Conservation (phyloP, 2,113 vertebrate species). For the Planiliza haematocheilus region DNA sequence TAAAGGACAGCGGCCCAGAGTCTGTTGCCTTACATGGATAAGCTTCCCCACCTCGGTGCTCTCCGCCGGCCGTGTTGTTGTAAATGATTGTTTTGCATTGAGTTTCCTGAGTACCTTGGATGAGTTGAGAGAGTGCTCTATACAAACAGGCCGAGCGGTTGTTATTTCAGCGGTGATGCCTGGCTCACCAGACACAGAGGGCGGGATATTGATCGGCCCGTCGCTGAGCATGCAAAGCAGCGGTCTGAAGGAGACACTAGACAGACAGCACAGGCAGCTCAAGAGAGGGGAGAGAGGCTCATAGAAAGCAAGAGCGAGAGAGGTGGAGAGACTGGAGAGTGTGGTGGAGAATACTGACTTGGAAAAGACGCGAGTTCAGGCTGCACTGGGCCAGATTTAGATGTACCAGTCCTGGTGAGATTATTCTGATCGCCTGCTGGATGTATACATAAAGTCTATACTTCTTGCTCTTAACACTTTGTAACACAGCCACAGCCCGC, state of each 20-base stretch:
- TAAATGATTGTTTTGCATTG: slow-evolving; percentile 76
- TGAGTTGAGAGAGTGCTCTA: slow-evolving; percentile 68
- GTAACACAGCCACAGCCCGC: background rate
- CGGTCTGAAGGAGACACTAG: slow-evolving; percentile 71
- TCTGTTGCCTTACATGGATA: slow-evolving; percentile 27
- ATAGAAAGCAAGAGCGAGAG: slow-evolving; percentile 31
- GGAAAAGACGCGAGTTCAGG: slow-evolving; percentile 26
- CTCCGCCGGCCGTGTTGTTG: slow-evolving; percentile 50
- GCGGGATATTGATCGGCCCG: slow-evolving; percentile 69
- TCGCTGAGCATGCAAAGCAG: slow-evolving; percentile 77
- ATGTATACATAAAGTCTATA: background rate
- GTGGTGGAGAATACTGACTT: slow-evolving; percentile 55
- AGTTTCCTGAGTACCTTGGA: slow-evolving; percentile 65
- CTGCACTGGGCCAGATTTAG: slow-evolving; percentile 10
- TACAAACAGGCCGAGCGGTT: slow-evolving; percentile 72
- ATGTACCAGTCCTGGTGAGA: slow-evolving; percentile 12
- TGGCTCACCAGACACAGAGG: slow-evolving; percentile 61
- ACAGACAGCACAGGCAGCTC: slow-evolving; percentile 44
- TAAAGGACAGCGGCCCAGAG: slow-evolving; percentile 28
- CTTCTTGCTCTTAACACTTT: slow-evolving; percentile 6
- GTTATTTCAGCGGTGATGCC: slow-evolving; percentile 74
- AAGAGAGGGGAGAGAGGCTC: slow-evolving; percentile 36
- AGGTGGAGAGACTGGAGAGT: slow-evolving; percentile 15
- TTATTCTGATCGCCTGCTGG: background rate
- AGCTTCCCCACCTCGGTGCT: slow-evolving; percentile 24